Conservation (phyloP, 2,113 vertebrate species). For the Rhegmatorhina hoffmannsi region DNA sequence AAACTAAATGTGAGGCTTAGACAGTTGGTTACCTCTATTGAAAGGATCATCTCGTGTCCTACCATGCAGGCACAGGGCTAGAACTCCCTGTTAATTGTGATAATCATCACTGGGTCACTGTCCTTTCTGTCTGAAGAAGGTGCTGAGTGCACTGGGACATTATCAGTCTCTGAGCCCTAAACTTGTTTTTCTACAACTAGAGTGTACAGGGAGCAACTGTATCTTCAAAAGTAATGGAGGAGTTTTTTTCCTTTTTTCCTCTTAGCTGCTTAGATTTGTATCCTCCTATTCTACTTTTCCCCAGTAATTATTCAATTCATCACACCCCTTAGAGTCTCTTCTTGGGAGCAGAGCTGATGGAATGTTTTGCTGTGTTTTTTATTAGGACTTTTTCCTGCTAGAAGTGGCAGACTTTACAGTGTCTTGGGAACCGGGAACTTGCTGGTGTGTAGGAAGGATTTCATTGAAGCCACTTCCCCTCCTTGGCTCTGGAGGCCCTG, state of each 20-base stretch:
- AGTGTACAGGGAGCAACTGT: background rate
- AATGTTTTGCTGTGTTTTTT: background rate
- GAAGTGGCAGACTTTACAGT: background rate
- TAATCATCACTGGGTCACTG: accelerated
- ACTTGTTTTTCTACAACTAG: background rate
- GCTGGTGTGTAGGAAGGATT: background rate
- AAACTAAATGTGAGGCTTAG: background rate
- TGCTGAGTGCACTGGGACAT: background rate
- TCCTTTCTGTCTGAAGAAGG: background rate
- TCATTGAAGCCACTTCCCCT: background rate
- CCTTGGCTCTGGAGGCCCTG: background rate
- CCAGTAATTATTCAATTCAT: accelerated
- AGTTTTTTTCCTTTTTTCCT: background rate
- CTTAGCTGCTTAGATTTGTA: background rate
- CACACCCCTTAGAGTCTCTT: background rate
- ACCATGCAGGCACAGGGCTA: background rate
- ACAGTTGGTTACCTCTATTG: background rate
- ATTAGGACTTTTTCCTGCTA: background rate
- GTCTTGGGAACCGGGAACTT: background rate
- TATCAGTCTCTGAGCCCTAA: background rate
- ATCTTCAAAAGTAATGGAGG: background rate
- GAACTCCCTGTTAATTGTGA: background rate
- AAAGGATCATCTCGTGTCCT: background rate
- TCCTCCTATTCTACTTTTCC: background rate
- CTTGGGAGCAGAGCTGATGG: background rate